Evolutionary conservation across 2,888 invertebrate species (phyloP).

Genomic region (Amaurobius ferox): DNA sequence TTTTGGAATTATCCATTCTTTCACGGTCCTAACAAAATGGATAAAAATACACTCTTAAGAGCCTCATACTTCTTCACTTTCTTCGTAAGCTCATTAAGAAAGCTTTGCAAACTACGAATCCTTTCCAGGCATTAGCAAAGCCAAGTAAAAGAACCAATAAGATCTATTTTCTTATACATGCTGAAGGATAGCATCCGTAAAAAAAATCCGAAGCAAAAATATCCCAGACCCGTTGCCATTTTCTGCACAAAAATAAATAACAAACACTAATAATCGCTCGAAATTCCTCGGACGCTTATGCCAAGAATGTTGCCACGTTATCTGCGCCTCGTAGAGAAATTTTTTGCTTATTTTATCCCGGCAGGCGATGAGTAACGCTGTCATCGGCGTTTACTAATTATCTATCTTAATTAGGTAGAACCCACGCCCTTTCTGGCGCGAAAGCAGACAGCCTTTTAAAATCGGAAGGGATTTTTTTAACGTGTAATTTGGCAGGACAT

Average conservation of each 20-base stretch:
- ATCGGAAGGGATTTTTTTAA: neutral
- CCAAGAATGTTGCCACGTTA: neutral
- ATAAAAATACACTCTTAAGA: no score
- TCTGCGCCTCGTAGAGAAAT: neutral
- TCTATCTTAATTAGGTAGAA: neutral
- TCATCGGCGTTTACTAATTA: neutral
- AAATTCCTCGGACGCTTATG: neutral
- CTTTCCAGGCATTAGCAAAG: no score
- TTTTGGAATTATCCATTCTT: no score
- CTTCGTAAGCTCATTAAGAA: no score
- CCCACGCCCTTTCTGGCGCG: neutral
- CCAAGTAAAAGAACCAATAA: no score
- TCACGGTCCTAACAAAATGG: no score
- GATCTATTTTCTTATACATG: no score
- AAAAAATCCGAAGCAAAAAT: no score
- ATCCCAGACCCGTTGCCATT: neutral
- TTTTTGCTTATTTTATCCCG: neutral
- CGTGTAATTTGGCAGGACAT: neutral
- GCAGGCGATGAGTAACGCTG: neutral
- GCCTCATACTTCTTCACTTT: no score
- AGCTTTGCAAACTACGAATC: no score
- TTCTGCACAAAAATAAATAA: neutral
- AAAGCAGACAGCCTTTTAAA: neutral
- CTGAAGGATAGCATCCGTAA: no score
- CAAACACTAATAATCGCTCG: neutral